These are phyloP conservation scores for Apotomis turbidana DNA, from an alignment of 2,888 invertebrate species.

Conservation along the genomic window DNA sequence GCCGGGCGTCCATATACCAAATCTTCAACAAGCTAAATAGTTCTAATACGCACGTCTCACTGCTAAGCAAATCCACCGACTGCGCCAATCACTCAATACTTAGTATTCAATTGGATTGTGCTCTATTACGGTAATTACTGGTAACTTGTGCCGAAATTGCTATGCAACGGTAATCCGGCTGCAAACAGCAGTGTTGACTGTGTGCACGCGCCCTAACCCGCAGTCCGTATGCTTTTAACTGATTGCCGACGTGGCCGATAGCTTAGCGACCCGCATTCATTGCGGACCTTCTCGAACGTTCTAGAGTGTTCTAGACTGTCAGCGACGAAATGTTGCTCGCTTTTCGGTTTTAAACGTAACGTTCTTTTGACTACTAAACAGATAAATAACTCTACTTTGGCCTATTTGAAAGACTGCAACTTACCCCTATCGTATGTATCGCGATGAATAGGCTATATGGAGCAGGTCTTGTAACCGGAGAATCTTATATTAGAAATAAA, in stretches of 20 bases:
- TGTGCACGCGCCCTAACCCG: constrained; percentile 41
- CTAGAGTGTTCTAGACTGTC: constrained; percentile 12
- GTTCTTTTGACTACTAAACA: constrained; percentile 17
- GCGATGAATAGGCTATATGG: too few relatives aligned
- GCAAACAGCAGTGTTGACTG: constrained; percentile 20
- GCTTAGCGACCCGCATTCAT: constrained; percentile 44
- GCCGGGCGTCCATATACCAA: too few relatives aligned
- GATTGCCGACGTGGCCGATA: constrained; percentile 54
- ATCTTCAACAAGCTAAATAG: too few relatives aligned
- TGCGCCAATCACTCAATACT: background rate
- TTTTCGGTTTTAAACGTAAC: constrained; percentile 12
- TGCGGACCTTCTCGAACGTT: constrained; percentile 10
- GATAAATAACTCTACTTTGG: constrained; percentile 1
- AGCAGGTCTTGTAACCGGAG: too few relatives aligned
- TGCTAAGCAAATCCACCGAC: background rate
- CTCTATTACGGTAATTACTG: constrained; percentile 4
- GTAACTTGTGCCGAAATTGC: constrained; percentile 6
- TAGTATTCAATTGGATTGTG: background rate
- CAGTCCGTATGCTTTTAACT: constrained; percentile 57
- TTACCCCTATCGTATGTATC: too few relatives aligned
- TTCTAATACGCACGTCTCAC: background rate
- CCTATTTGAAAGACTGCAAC: too few relatives aligned
- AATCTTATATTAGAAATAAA: too few relatives aligned
- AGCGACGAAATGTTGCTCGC: constrained; percentile 15
- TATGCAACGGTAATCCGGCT: constrained; percentile 13